A percentile compares a stretch with the other conserved stretches of the same genome.
Conservation (phyloP, 1,140 invertebrate genomes). For the Phymastichus coffea region DNA sequence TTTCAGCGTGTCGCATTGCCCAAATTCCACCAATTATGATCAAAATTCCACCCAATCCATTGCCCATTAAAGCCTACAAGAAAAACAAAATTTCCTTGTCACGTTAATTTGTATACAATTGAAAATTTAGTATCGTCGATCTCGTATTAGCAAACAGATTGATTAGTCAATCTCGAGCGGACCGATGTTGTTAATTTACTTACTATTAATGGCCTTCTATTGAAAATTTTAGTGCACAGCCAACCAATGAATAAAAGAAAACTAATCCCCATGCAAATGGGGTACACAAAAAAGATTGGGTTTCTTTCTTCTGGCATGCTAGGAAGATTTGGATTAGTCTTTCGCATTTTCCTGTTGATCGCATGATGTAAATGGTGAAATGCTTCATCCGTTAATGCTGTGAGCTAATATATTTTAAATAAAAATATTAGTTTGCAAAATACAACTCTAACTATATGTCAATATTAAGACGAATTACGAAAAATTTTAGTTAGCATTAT, state of each 20-base stretch:
- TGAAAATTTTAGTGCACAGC: slow-evolving; percentile 31
- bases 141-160: too few relatives aligned
- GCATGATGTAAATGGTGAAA: slow-evolving; percentile 46
- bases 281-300: slow-evolving; percentile 44
- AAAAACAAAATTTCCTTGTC: slow-evolving; percentile 11
- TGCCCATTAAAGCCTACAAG: slow-evolving; percentile 38
- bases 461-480: slow-evolving; percentile 1
- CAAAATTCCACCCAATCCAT: slow-evolving; percentile 31
- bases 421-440: too few relatives aligned
- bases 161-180: too few relatives aligned
- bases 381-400: slow-evolving; percentile 29
- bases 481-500: too few relatives aligned
- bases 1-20: slow-evolving; percentile 47
- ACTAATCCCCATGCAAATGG: slow-evolving; percentile 42
- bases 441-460: neutral
- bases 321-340: slow-evolving; percentile 35
- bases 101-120: neutral
- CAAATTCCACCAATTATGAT: slow-evolving; percentile 42
- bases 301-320: slow-evolving; percentile 44
- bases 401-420: too few relatives aligned
- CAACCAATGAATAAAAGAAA: slow-evolving; percentile 37
- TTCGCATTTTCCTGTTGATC: slow-evolving; percentile 28
- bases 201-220: slow-evolving; percentile 32
- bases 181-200: slow-evolving; percentile 23
- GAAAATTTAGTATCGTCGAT: neutral